These are phyloP conservation scores for Orbicella faveolata DNA, from an alignment of 64 coral and sea anemone genomes.

Conservation along the genomic window DNA sequence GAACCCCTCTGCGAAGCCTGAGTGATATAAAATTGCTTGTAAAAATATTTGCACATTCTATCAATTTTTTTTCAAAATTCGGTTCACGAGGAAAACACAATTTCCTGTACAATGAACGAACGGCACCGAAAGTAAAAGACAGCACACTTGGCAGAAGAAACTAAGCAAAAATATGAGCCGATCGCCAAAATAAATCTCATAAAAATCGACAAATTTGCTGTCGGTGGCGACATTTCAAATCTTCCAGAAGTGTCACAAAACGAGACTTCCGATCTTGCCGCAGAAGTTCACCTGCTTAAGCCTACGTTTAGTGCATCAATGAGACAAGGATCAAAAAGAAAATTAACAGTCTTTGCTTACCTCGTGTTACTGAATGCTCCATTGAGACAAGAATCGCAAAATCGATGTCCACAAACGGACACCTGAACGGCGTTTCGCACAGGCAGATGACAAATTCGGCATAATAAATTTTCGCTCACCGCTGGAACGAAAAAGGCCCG, in stretches of 20 bases:
- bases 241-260: neutral
- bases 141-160: neutral
- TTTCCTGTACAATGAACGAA: neutral
- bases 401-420: constrained; percentile 90
- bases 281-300: constrained; percentile 1
- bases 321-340: constrained; percentile 34
- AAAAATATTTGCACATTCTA: constrained; percentile 56
- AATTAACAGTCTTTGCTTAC: constrained; percentile 46
- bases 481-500: constrained; percentile 79
- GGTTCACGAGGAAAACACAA: neutral
- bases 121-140: no score
- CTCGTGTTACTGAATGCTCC: constrained; percentile 77
- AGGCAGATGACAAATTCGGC: constrained; percentile 89
- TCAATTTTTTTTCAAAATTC: constrained; percentile 32
- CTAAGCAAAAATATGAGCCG: neutral
- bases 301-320: neutral
- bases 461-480: constrained; percentile 86
- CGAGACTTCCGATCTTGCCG: neutral
- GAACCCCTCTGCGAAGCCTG: constrained; percentile 8
- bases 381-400: constrained; percentile 94
- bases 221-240: neutral
- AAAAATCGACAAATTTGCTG: neutral
- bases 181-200: neutral
- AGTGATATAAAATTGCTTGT: constrained; percentile 27
- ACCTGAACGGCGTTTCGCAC: constrained; percentile 88